phyloP scores from a whole-genome alignment of 2,797 vertebrate species.

The Poliocrania exsul region DNA sequence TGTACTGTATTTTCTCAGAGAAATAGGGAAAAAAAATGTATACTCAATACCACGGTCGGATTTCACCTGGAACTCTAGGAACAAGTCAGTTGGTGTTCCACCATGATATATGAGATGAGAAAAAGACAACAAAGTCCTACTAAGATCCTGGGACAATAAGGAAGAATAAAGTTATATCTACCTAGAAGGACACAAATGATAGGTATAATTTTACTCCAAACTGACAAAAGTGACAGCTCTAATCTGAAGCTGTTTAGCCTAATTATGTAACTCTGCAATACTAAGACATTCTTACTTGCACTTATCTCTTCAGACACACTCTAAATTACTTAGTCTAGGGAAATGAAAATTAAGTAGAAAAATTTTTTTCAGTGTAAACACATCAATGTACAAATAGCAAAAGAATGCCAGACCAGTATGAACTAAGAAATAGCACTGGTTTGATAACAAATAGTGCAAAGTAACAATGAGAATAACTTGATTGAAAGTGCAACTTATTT shows the following conservation, averaged over 20 bases:
- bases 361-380: background rate
- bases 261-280: background rate
- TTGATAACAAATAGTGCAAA: background rate
- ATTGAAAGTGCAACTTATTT: background rate
- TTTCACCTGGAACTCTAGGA: background rate
- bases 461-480: background rate
- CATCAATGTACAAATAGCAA: background rate
- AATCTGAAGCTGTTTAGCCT: background rate
- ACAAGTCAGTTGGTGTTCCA: background rate
- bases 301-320: background rate
- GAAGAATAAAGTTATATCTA: background rate
- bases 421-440: background rate
- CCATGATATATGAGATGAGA: background rate
- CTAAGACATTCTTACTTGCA: background rate
- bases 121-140: background rate
- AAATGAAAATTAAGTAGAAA: background rate
- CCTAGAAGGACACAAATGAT: background rate
- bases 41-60: rapidly evolving
- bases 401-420: background rate
- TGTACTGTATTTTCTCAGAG: background rate
- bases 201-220: background rate
- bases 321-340: background rate
- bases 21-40: background rate
- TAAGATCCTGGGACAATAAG: background rate
- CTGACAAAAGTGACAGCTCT: rapidly evolving